phyloP scores from a whole-genome alignment of 2,113 vertebrate genomes.

The Neoarius graeffei region DNA sequence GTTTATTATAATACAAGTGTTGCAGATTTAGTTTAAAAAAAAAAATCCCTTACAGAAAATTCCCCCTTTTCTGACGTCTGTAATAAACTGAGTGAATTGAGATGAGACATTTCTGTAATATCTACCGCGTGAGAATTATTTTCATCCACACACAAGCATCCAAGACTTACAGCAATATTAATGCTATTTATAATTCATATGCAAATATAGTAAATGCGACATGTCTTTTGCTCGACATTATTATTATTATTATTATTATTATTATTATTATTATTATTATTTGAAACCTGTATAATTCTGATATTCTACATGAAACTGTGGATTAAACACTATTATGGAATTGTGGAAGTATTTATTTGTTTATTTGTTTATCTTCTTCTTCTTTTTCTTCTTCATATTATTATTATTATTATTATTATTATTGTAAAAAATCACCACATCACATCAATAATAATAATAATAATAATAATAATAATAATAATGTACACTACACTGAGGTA shows the following conservation, averaged over 20 bases:
- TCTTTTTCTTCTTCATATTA: too few species aligned
- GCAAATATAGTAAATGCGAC: neutral
- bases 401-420: neutral
- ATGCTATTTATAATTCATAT: neutral
- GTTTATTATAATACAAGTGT: neutral
- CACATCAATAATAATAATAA: neutral
- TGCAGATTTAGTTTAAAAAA: neutral
- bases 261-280: constrained; percentile 3
- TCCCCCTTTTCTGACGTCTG: neutral
- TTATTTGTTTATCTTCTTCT: neutral
- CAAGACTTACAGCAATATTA: neutral
- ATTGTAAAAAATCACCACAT: neutral
- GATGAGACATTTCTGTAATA: neutral
- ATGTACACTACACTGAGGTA: neutral
- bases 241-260: neutral
- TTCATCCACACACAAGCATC: constrained; percentile 3
- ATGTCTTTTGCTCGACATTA: neutral
- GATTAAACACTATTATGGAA: neutral
- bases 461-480: neutral
- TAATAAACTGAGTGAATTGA: neutral
- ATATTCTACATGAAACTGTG: neutral
- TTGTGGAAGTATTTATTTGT: neutral
- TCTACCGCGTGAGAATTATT: neutral
- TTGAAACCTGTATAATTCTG: neutral
- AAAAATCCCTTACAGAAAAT: neutral